Evolutionary conservation across 2,113 vertebrate genomes (phyloP), one percentile per base, ranked within the genome.

Genomic region (Rallus limicola): DNA sequence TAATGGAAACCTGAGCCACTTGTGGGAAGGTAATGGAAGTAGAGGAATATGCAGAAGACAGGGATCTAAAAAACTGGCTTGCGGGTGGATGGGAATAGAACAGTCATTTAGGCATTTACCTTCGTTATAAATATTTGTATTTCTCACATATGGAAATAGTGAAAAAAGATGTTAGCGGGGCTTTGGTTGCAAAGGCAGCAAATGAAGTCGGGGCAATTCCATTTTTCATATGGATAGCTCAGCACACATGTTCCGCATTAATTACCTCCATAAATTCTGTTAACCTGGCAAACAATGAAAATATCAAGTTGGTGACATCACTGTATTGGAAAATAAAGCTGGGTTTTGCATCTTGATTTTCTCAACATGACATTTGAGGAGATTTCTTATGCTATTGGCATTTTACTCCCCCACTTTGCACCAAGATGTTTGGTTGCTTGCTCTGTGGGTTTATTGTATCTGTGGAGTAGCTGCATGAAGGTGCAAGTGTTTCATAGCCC

Each of bases 231-330:
- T 4, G 72, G 96, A 93, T 96, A 97, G 97, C 95, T 97, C 94
- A 56, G 95, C 98, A 98, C 98, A 98, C 97, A 94, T 98, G 98
- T 97, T 98, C 95, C 97, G 63, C 96, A 97, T 98, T 98, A 98
- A 98, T 98, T 98, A 97, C 96, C 85, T 97, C 97, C 96, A 97
- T 98, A 98, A 98, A 98, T 98, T 98, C 97, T 96, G 89, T 96
- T 97, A 98, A 97, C 97, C 98, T 97, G 97, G 97, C 95, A 97
- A 98, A 98, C 95, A 98, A 94, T 95, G 97, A 97, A 97, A 98
- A 97, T 97, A 98, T 96, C 93, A 93, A 97, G 91, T 97, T 97
- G 97, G 91, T 98, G 98, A 98, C 96, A 98, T 98, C 97, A 98
- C 83, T 77, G 95, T 60, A 93, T 91, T 97, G 90, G 96, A 97